phyloP scores from a whole-genome alignment of 2,113 vertebrate species.

The Dipodomys merriami region DNA sequence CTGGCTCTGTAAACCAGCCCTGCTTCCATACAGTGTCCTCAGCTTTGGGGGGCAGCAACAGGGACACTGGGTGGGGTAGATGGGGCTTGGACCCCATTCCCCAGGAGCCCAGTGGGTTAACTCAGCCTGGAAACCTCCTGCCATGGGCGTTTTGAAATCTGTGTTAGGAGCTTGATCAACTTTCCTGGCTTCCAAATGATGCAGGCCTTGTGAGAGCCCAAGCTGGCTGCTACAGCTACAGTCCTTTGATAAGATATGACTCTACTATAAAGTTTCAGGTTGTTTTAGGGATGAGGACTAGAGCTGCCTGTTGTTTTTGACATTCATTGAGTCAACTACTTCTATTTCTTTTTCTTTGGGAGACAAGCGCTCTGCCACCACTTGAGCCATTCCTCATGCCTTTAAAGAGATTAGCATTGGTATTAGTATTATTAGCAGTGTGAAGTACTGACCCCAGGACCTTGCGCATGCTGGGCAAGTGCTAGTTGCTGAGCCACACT shows the following conservation, averaged over 20 bases:
- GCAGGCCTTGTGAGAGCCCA: not conserved
- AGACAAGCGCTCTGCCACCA: too few species aligned
- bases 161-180: not conserved
- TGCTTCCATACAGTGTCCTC: not conserved
- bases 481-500: too few species aligned
- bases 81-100: too few species aligned
- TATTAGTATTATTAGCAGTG: too few species aligned
- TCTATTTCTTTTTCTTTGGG: too few species aligned
- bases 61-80: too few species aligned
- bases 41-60: not conserved
- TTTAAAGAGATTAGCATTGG: too few species aligned
- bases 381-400: too few species aligned
- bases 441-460: too few species aligned
- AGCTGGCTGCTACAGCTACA: conserved; percentile 13
- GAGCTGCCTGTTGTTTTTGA: not conserved
- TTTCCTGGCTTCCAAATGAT: conserved; percentile 41
- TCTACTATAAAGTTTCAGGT: conserved; percentile 1
- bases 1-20: not conserved
- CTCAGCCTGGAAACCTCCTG: too few species aligned
- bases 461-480: too few species aligned
- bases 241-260: not conserved
- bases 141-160: not conserved
- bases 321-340: not conserved
- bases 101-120: too few species aligned
- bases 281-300: not conserved